A percentile compares a stretch with the other conserved stretches of the same genome.
phyloP scores from a whole-genome alignment of 37 sponge, comb jelly and placozoan species.

The Agelas oroides region DNA sequence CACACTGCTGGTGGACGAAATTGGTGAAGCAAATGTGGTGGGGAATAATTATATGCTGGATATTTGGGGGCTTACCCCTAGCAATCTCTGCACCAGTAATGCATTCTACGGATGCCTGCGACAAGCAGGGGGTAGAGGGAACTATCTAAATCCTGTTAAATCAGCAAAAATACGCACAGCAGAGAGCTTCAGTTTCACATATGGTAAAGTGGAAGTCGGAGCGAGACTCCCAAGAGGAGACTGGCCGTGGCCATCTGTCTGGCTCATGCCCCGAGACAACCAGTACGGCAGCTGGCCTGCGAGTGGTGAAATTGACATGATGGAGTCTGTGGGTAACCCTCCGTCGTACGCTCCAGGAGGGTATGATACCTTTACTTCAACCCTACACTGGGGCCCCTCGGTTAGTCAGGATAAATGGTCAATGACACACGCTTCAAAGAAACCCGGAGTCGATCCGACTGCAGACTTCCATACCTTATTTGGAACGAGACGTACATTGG shows the following conservation, averaged over 20 bases:
- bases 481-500: conserved; percentile 92
- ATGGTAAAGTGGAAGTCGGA: conserved; percentile 75
- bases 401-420: conserved; percentile 45
- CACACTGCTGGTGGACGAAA: conserved; percentile 69
- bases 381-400: conserved; percentile 76
- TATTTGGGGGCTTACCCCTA: conserved; percentile 81
- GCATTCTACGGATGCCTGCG: conserved; percentile 71
- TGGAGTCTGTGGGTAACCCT: conserved; percentile 83
- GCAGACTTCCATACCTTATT: conserved; percentile 75
- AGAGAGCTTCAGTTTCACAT: conserved; percentile 71
- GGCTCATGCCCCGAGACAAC: conserved; percentile 75
- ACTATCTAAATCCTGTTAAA: conserved; percentile 79
- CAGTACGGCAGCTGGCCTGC: conserved; percentile 84
- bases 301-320: conserved; percentile 91
- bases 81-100: conserved; percentile 66
- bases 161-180: conserved; percentile 76
- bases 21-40: conserved; percentile 65
- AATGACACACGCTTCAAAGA: conserved; percentile 32
- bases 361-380: conserved; percentile 70
- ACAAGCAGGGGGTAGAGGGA: conserved; percentile 68
- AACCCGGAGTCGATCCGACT: conserved; percentile 48
- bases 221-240: conserved; percentile 83
- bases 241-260: conserved; percentile 89
- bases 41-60: conserved; percentile 59
- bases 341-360: conserved; percentile 78